Conservation (phyloP, 2,113 vertebrate species). For the Gracilinanus agilis region DNA sequence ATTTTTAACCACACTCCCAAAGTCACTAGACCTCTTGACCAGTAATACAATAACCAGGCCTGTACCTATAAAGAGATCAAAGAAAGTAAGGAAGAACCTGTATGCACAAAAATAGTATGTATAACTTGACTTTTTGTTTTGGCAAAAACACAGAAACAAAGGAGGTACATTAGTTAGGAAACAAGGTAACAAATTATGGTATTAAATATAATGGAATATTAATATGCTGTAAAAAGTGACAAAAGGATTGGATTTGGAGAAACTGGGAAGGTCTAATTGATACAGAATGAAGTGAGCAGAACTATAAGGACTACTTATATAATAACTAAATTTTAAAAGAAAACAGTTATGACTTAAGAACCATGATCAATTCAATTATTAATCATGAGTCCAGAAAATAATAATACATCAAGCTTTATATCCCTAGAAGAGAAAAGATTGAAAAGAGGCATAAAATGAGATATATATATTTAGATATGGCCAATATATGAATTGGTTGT, state of each 20-base stretch:
- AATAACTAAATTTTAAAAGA: not conserved
- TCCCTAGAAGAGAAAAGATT: not conserved
- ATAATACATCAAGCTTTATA: not conserved
- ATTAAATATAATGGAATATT: not conserved
- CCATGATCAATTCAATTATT: not conserved
- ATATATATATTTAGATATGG: not conserved
- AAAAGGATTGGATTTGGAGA: not conserved
- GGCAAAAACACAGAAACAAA: not conserved
- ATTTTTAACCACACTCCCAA: not conserved
- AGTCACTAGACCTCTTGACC: not conserved
- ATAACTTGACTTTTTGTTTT: not conserved
- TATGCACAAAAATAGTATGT: not conserved
- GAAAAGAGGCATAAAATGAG: not conserved
- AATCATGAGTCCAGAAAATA: not conserved
- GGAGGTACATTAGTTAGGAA: not conserved
- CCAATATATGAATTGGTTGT: not conserved
- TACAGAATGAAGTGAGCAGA: not conserved
- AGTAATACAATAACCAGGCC: not conserved
- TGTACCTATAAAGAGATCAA: not conserved
- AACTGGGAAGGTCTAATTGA: not conserved
- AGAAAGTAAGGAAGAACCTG: not conserved
- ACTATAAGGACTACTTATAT: not conserved
- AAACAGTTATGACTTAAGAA: not conserved
- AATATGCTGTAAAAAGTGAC: not conserved
- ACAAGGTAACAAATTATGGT: not conserved